These are phyloP conservation scores for Erpornis zantholeuca DNA, from an alignment of 2,113 vertebrate species.

Conservation along the genomic window DNA sequence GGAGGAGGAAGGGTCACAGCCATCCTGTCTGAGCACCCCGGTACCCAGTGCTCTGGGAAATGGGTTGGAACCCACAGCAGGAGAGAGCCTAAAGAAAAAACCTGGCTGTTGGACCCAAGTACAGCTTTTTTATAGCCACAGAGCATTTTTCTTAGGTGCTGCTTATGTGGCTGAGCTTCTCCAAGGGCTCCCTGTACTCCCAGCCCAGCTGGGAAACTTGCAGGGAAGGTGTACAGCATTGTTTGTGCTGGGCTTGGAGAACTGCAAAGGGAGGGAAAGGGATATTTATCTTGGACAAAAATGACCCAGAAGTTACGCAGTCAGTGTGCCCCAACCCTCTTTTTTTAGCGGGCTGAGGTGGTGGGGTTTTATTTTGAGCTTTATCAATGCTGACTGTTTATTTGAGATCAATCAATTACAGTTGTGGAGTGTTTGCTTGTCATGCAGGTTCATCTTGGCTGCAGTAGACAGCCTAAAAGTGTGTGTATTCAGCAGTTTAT, in stretches of 20 bases:
- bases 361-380: not conserved
- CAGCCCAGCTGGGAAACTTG: not conserved
- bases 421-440: not conserved
- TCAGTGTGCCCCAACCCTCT: not conserved
- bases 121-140: not conserved
- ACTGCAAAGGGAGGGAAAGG: not conserved
- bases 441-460: not conserved
- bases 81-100: not conserved
- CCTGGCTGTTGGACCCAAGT: not conserved
- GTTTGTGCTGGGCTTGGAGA: not conserved
- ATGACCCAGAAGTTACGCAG: not conserved
- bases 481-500: not conserved
- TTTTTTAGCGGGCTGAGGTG: not conserved
- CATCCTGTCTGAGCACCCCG: accelerated
- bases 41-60: accelerated
- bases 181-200: not conserved
- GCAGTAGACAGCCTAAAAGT: not conserved
- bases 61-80: not conserved
- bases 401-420: not conserved
- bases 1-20: not conserved
- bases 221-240: not conserved
- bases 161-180: not conserved
- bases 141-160: not conserved
- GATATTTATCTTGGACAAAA: not conserved
- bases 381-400: not conserved